These are phyloP conservation scores for Staurois parvus DNA, from an alignment of 2,797 vertebrate genomes.

Conservation along the genomic window DNA sequence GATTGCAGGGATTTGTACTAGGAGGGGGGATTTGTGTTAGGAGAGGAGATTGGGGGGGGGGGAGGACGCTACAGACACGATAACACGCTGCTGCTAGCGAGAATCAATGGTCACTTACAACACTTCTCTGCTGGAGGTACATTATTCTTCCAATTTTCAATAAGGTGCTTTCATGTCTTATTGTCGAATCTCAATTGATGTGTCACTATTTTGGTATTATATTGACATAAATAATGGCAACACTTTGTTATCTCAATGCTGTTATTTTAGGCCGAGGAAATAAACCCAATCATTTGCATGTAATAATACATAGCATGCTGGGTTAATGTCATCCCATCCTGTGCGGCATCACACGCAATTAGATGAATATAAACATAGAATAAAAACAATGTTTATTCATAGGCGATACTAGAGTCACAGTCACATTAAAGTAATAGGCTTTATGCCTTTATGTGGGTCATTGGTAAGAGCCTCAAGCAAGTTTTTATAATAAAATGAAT, in stretches of 20 bases:
- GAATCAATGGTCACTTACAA: too few relatives aligned
- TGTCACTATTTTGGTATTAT: not conserved
- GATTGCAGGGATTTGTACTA: too few relatives aligned
- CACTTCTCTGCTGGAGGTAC: too few relatives aligned
- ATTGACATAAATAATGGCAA: not conserved
- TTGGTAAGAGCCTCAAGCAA: too few relatives aligned
- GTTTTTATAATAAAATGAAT: too few relatives aligned
- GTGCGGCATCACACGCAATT: constrained; percentile 24
- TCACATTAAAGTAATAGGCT: too few relatives aligned
- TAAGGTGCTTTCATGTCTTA: not conserved
- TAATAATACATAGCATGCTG: constrained; percentile 15
- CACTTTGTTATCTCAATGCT: not conserved
- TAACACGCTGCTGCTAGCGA: too few relatives aligned
- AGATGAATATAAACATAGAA: not conserved
- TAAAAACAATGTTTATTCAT: not conserved
- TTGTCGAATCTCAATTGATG: not conserved
- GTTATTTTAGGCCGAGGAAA: not conserved
- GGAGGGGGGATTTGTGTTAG: too few relatives aligned
- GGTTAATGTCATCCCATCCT: constrained; percentile 13
- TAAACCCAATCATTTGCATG: constrained; percentile 26
- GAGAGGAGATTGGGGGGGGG: too few relatives aligned
- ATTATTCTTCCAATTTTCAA: not conserved
- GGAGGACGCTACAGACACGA: too few relatives aligned
- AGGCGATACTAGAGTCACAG: not conserved
- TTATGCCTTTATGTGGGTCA: too few relatives aligned